Conservation (phyloP, 1,140 invertebrate species). For the Rhynchophorus ferrugineus region DNA sequence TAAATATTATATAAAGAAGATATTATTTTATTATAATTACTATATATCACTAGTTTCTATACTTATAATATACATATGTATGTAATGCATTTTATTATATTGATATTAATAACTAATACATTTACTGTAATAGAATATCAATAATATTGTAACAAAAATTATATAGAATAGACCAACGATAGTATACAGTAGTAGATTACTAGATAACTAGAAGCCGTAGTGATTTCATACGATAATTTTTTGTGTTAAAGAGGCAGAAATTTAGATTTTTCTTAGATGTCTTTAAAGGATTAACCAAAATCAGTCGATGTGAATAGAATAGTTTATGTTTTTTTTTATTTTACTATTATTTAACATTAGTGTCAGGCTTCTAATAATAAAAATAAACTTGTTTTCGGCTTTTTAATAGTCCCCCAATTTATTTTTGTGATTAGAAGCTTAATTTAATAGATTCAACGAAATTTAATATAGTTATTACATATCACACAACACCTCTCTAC, state of each 20-base stretch:
- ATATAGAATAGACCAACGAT: conserved; percentile 20
- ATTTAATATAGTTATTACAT: neutral
- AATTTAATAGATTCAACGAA: neutral
- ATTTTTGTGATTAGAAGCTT: conserved; percentile 9
- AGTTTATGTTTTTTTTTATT: conserved; percentile 5
- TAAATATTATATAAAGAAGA: too few species aligned
- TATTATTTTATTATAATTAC: too few species aligned
- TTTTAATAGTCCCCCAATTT: neutral
- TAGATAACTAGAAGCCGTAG: neutral
- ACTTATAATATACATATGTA: neutral
- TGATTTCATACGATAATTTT: neutral
- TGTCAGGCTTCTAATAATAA: conserved; percentile 5
- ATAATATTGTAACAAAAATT: conserved; percentile 18
- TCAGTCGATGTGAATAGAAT: conserved; percentile 9
- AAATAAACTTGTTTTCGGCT: conserved; percentile 4
- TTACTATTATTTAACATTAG: conserved; percentile 9
- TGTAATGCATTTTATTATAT: neutral
- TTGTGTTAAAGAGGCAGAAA: neutral
- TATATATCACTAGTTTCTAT: too few species aligned
- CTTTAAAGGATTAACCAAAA: conserved; percentile 1
- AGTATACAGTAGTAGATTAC: conserved; percentile 18
- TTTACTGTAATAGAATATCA: conserved; percentile 17
- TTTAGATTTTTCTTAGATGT: conserved; percentile 9
- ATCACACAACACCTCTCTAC: too few species aligned
- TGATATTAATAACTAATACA: conserved; percentile 15